These are phyloP conservation scores for Palythoa heliodiscus DNA, from an alignment of 92 coral and sea anemone genomes.

Conservation along the genomic window DNA sequence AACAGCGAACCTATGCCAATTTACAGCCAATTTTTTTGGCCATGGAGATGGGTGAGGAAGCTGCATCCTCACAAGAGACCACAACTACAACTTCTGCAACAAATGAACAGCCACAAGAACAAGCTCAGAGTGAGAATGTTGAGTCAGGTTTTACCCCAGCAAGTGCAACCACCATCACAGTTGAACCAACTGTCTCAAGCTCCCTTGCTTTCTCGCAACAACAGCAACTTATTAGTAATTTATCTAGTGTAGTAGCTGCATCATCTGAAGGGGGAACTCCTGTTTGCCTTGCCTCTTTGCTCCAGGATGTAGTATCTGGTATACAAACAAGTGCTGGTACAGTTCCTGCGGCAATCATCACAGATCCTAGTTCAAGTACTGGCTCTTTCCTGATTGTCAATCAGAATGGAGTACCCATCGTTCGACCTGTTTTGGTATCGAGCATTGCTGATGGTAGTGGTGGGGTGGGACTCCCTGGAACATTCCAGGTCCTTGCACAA, in stretches of 20 bases:
- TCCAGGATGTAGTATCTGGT: slow-evolving; percentile 99
- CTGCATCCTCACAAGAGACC: slow-evolving; percentile 50
- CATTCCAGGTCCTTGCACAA: slow-evolving; percentile 87
- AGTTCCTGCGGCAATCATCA: slow-evolving; percentile 93
- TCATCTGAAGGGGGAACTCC: slow-evolving; percentile 75
- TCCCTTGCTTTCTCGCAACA: slow-evolving; percentile 64
- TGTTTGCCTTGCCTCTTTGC: slow-evolving; percentile 89
- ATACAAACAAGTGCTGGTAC: slow-evolving; percentile 93
- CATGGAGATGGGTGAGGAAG: slow-evolving; percentile 99
- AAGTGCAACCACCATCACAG: slow-evolving; percentile 51
- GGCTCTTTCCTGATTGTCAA: slow-evolving; percentile 96
- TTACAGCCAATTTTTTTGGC: slow-evolving; percentile 97
- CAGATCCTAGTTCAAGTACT: slow-evolving; percentile 91
- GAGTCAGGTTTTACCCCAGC: slow-evolving; percentile 56
- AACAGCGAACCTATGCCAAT: slow-evolving; percentile 96
- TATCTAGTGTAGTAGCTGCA: slow-evolving; percentile 64
- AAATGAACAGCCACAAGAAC: slow-evolving; percentile 52
- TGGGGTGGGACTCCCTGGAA: slow-evolving; percentile 65
- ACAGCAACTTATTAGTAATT: slow-evolving; percentile 66
- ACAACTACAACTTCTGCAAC: slow-evolving; percentile 40
- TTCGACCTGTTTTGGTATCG: slow-evolving; percentile 90
- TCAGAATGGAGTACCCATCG: slow-evolving; percentile 97
- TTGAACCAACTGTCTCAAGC: slow-evolving; percentile 53
- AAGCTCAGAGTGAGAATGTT: slow-evolving; percentile 41
- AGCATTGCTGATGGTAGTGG: slow-evolving; percentile 75